These are phyloP conservation scores for Tor tambroides DNA, from an alignment of 2,113 vertebrate species.

Conservation along the genomic window DNA sequence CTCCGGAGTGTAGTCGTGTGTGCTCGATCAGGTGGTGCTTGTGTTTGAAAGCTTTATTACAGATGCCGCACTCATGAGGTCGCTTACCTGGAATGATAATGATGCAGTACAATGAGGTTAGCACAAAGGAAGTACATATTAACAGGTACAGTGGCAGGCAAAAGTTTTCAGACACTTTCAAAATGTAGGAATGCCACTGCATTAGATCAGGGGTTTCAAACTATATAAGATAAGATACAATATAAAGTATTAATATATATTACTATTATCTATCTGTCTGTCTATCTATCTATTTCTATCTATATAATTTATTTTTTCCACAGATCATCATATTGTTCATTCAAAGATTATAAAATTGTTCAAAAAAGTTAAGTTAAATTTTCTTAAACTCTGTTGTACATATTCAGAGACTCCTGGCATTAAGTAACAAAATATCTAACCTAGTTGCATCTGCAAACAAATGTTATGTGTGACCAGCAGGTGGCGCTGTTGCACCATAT, in stretches of 20 bases:
- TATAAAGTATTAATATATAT: too few species aligned
- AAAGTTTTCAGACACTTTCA: neutral
- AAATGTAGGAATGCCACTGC: neutral
- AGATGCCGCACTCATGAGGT: slow-evolving; percentile 93
- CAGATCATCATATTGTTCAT: too few species aligned
- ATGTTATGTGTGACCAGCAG: neutral
- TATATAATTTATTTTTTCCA: too few species aligned
- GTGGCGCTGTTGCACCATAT: neutral
- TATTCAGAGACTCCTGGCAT: neutral
- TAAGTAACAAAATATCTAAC: neutral
- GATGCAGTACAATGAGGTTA: neutral
- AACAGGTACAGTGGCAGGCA: neutral
- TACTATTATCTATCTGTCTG: too few species aligned
- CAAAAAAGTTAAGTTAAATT: neutral
- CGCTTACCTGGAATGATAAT: slow-evolving; percentile 82
- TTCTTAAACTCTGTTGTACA: neutral
- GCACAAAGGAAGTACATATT: neutral
- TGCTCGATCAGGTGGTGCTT: slow-evolving; percentile 99
- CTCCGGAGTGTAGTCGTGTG: slow-evolving; percentile 93
- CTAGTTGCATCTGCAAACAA: neutral
- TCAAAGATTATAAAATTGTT: too few species aligned
- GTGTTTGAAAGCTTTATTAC: slow-evolving; percentile 99
- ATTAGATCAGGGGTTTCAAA: neutral
- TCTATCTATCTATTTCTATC: too few species aligned
- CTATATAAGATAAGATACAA: too few species aligned